A percentile compares a stretch with the other conserved stretches of the same genome.
Conservation (phyloP, 2,113 vertebrate genomes). For the Callipepla californica region DNA sequence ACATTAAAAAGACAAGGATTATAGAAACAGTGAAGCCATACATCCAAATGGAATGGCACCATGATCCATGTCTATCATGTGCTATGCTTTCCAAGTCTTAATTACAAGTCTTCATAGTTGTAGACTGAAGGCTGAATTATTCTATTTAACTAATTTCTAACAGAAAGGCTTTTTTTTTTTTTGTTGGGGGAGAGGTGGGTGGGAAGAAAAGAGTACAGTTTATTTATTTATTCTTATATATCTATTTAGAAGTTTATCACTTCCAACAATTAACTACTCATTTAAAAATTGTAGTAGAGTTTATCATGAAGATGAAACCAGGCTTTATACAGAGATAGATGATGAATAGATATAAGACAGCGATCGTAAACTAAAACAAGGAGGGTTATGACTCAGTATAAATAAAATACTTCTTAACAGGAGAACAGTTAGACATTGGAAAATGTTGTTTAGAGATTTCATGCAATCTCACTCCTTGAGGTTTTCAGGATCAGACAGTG, state of each 20-base stretch:
- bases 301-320: neutral
- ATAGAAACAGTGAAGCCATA: conserved; percentile 25
- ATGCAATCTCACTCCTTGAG: neutral
- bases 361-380: neutral
- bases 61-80: conserved; percentile 10
- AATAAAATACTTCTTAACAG: neutral
- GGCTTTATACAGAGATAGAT: neutral
- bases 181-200: no score
- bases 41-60: neutral
- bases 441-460: neutral
- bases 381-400: neutral
- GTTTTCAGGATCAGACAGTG: neutral
- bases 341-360: neutral
- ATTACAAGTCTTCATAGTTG: conserved; percentile 4
- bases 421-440: neutral
- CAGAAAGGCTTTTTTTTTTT: no score
- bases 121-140: conserved; percentile 19
- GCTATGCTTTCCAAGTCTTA: conserved; percentile 11
- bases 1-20: neutral
- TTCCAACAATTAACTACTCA: neutral
- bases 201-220: no score
- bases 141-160: conserved; percentile 21
- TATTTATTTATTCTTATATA: no score
- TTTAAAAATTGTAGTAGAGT: neutral
- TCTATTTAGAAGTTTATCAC: no score